phyloP scores from a whole-genome alignment of 2,797 vertebrate species.

The Potorous gilbertii region DNA sequence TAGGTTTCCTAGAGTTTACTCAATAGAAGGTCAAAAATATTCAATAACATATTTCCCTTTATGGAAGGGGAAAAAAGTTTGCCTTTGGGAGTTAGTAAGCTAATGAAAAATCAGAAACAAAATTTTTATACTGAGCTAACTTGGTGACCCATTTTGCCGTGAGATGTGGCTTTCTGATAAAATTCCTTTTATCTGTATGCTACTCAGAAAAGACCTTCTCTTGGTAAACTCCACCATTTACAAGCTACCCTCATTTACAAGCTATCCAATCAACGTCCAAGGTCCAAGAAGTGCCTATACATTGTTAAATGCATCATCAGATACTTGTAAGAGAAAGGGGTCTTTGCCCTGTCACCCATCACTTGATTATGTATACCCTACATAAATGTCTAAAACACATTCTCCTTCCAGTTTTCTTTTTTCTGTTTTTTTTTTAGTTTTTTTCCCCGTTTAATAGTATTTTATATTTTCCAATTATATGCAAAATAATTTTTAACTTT shows the following conservation, averaged over 20 bases:
- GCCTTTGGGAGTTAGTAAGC: conserved; percentile 15
- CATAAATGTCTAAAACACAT: not conserved
- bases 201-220: not conserved
- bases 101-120: conserved; percentile 58
- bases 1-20: conserved; percentile 35
- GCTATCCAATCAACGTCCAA: not conserved
- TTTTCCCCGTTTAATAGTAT: not conserved
- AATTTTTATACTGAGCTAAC: conserved; percentile 20
- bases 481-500: not conserved
- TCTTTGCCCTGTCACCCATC: not conserved
- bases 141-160: conserved; percentile 26
- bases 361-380: not conserved
- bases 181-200: conserved; percentile 4
- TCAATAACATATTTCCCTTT: not conserved
- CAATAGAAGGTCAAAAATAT: conserved; percentile 49
- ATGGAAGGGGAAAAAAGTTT: not conserved
- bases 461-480: not conserved
- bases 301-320: conserved; percentile 13
- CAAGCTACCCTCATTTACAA: conserved; percentile 2
- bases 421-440: not conserved
- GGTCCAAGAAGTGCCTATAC: not conserved
- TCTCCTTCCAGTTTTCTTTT: not conserved
- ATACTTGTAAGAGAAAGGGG: not conserved
- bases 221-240: conserved; percentile 19
- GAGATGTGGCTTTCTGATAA: conserved; percentile 4